These are phyloP conservation scores for Akabosia matsudoensis DNA, from an alignment of 1,140 invertebrate species.

Conservation along the genomic window DNA sequence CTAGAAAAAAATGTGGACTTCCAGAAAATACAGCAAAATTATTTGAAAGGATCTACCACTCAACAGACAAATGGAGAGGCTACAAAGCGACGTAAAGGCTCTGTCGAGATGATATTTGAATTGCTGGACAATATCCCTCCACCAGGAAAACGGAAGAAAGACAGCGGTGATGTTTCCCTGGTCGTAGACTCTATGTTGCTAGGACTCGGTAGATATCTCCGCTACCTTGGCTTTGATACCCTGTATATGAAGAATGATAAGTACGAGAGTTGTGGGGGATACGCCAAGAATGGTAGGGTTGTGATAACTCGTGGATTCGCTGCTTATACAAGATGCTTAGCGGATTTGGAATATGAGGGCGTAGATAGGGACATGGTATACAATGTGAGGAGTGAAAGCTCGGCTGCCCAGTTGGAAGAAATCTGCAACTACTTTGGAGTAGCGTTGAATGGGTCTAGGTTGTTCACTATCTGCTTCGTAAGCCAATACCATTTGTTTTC, in stretches of 20 bases:
- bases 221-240: constrained; percentile 66
- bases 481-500: constrained; percentile 26
- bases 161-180: constrained; percentile 48
- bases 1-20: constrained; percentile 37
- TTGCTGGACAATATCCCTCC: not conserved
- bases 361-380: constrained; percentile 47
- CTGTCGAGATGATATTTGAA: constrained; percentile 49
- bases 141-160: not conserved
- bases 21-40: not conserved
- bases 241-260: constrained; percentile 55
- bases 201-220: constrained; percentile 58
- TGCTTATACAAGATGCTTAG: not conserved
- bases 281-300: constrained; percentile 58
- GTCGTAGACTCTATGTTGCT: constrained; percentile 59
- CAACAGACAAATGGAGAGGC: too few species aligned
- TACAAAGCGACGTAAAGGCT: constrained; percentile 52
- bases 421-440: constrained; percentile 64
- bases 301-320: constrained; percentile 57
- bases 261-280: constrained; percentile 56
- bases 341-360: not conserved
- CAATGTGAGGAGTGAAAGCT: constrained; percentile 44
- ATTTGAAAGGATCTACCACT: constrained; percentile 44
- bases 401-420: constrained; percentile 60
- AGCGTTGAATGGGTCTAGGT: constrained; percentile 57
- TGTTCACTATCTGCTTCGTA: constrained; percentile 66